Percentiles rank a stretch among this genome's conserved stretches.
Evolutionary conservation across 2,797 vertebrate genomes (phyloP).

Genomic region (Anguilla megastoma): DNA sequence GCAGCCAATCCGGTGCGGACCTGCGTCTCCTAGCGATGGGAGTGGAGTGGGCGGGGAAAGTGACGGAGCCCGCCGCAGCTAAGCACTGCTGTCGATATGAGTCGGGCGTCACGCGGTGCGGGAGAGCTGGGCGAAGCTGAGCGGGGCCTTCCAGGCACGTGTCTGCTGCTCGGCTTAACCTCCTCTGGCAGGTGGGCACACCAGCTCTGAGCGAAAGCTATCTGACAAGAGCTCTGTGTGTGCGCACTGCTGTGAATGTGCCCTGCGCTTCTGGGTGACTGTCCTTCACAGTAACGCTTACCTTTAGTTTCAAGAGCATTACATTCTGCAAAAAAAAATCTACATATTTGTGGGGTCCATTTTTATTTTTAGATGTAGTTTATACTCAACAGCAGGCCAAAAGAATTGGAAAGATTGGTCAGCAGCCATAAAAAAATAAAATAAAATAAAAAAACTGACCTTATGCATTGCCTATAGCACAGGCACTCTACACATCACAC

Average conservation of each 20-base stretch:
- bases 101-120: neutral
- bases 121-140: neutral
- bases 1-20: neutral
- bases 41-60: neutral
- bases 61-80: neutral
- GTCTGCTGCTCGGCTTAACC: conserved; percentile 38
- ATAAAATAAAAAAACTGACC: too few species aligned
- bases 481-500: neutral
- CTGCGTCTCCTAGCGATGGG: neutral
- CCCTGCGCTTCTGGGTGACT: neutral
- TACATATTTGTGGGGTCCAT: neutral
- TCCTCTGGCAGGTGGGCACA: conserved; percentile 45
- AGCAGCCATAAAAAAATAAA: too few species aligned
- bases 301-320: neutral
- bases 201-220: conserved; percentile 39
- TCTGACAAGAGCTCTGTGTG: conserved; percentile 29
- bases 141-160: conserved; percentile 8
- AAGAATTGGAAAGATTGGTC: neutral
- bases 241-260: neutral
- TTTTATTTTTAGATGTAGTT: neutral
- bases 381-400: neutral
- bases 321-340: neutral
- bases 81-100: neutral
- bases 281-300: neutral
- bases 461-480: too few species aligned